Conservation (phyloP, 2,888 invertebrate species). For the Nudaria mundana region DNA sequence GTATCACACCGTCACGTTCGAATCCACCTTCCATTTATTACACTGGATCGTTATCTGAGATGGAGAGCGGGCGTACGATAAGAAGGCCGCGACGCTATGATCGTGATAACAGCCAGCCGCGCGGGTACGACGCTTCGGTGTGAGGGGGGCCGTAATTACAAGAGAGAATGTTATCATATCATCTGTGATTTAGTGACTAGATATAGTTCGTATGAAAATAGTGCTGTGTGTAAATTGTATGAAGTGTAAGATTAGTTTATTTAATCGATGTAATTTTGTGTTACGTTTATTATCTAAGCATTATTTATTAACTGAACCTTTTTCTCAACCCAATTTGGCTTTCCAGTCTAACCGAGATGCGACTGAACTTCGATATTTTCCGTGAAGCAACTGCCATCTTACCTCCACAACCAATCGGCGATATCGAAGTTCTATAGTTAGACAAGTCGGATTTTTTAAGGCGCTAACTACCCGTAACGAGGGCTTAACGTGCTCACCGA, state of each 20-base stretch:
- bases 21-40: constrained; percentile 60
- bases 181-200: constrained; percentile 34
- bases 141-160: constrained; percentile 37
- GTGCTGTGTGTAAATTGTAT: constrained; percentile 21
- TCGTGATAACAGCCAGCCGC: constrained; percentile 41
- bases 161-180: constrained; percentile 38
- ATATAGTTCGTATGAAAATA: constrained; percentile 33
- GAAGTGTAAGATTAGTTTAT: neutral
- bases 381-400: too few relatives aligned
- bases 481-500: too few relatives aligned
- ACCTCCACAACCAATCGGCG: too few relatives aligned
- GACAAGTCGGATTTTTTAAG: too few relatives aligned
- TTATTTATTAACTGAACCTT: too few relatives aligned
- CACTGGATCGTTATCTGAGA: constrained; percentile 55
- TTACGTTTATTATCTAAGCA: too few relatives aligned
- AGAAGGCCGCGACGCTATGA: constrained; percentile 45
- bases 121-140: constrained; percentile 33
- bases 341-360: too few relatives aligned
- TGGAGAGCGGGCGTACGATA: constrained; percentile 49
- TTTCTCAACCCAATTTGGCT: too few relatives aligned
- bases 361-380: too few relatives aligned
- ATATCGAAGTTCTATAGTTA: too few relatives aligned
- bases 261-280: neutral
- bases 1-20: constrained; percentile 58
- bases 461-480: too few relatives aligned